phyloP scores from a whole-genome alignment of 2,797 vertebrate genomes.

The Diplodus sargus region DNA sequence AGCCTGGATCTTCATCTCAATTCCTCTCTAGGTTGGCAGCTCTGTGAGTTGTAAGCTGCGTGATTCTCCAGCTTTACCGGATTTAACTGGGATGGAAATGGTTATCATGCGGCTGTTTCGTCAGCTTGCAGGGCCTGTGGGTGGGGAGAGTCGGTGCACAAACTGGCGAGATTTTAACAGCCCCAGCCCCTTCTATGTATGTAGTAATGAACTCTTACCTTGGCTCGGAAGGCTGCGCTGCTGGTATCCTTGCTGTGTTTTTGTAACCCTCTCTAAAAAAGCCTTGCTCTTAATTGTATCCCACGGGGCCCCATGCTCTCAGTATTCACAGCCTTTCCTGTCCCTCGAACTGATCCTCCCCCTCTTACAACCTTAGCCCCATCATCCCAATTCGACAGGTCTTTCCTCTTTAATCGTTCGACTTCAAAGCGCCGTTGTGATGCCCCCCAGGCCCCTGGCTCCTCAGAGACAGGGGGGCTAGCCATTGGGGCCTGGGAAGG shows the following conservation, averaged over 20 bases:
- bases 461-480: constrained; percentile 56
- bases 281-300: constrained; percentile 82
- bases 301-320: constrained; percentile 70
- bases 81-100: constrained; percentile 68
- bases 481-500: constrained; percentile 70
- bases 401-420: constrained; percentile 79
- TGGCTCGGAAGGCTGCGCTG: constrained; percentile 66
- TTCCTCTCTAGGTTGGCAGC: constrained; percentile 40
- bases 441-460: constrained; percentile 66
- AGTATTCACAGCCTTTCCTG: constrained; percentile 79
- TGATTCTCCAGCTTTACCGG: constrained; percentile 59
- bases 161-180: constrained; percentile 62
- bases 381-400: constrained; percentile 78
- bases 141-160: constrained; percentile 44
- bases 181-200: constrained; percentile 55
- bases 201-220: constrained; percentile 79
- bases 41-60: constrained; percentile 46
- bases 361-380: constrained; percentile 65
- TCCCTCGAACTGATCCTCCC: constrained; percentile 75
- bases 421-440: constrained; percentile 81
- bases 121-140: constrained; percentile 49
- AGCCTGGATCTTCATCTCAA: constrained; percentile 52
- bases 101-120: constrained; percentile 62
- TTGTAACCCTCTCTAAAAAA: constrained; percentile 78
- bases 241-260: constrained; percentile 77